Base-by-base conservation (phyloP, 1,140 invertebrate genomes). In the Pseudomyrmex dendroicus region DNA sequence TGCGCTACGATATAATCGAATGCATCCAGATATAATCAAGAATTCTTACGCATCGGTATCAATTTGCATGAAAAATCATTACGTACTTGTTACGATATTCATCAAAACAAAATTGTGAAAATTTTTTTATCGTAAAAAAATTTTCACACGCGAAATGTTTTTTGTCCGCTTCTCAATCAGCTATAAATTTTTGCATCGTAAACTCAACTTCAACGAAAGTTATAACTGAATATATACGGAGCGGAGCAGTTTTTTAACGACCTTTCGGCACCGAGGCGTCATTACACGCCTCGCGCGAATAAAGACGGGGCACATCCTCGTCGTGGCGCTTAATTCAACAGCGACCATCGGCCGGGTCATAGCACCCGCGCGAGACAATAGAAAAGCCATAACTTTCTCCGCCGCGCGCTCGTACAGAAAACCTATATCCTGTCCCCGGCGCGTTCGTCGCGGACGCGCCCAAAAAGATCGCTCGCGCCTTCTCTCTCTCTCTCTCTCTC, bases 371-470 rank as follows among this genome's bases (percentile, higher is more conserved):
- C 90, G 91, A 93, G 92, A 93, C 91, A 93, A 93, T 93, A 91
- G 92, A 92, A 92, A 92, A 92, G 90, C 92, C 88, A 92, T 93
- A 92, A 93, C 92, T 93, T 93, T 93, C 92, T 92, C 92, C 89
- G 85, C 78, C 78, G 73, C 59, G 48, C 67, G 48, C 67, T 57
- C 78, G 76, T 54, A 61, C 76, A 80, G 35, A 35, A 35, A 35
- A 80, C 66, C 59, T 88, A 87, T 85, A 89, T 89, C 85, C 83
- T 83, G 86, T 88, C 84, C 64, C 61, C 48, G 80, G 54, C 56
- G 44, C 59, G 76, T 54, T 22, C 50, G 67, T 73, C 48, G 63
- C 48, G 73, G 85, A 82, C 88, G 87, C 73, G 73, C 70, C 82
- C 82, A 76, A 89, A 78, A 84, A 83, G 68, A 64, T 86, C 59